Evolutionary conservation across 1,140 invertebrate species (phyloP).

Genomic region (Macrosteles quadrilineatus): DNA sequence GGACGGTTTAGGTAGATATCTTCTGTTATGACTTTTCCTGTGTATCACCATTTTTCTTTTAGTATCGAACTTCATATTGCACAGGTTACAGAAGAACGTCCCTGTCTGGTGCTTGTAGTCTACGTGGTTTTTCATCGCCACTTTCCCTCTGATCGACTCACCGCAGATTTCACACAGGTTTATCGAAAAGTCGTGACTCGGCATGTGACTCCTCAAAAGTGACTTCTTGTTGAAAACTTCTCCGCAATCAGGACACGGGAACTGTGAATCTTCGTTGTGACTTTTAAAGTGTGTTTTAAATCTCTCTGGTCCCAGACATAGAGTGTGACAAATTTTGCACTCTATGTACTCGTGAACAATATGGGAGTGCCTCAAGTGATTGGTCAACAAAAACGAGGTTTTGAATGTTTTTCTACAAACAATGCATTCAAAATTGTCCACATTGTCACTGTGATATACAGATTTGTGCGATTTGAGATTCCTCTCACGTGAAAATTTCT

Average conservation of each 20-base stretch:
- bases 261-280: not conserved
- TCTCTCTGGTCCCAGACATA: not conserved
- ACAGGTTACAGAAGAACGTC: not conserved
- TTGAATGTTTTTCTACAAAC: not conserved
- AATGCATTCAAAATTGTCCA: not conserved
- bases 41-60: not conserved
- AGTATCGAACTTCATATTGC: not conserved
- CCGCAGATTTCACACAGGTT: conserved; percentile 9
- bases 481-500: not conserved
- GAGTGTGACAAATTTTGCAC: not conserved
- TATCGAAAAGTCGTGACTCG: not conserved
- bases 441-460: not conserved
- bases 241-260: not conserved
- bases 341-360: not conserved
- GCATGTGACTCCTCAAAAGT: not conserved
- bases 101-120: not conserved
- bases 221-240: not conserved
- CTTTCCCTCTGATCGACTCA: not conserved
- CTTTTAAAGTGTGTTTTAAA: not conserved
- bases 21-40: not conserved
- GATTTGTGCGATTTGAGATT: not conserved
- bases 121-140: not conserved
- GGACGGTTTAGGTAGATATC: not conserved
- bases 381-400: not conserved
- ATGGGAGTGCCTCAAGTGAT: not conserved